Conservation (phyloP, 2,797 vertebrate species). For the Lepus townsendii region DNA sequence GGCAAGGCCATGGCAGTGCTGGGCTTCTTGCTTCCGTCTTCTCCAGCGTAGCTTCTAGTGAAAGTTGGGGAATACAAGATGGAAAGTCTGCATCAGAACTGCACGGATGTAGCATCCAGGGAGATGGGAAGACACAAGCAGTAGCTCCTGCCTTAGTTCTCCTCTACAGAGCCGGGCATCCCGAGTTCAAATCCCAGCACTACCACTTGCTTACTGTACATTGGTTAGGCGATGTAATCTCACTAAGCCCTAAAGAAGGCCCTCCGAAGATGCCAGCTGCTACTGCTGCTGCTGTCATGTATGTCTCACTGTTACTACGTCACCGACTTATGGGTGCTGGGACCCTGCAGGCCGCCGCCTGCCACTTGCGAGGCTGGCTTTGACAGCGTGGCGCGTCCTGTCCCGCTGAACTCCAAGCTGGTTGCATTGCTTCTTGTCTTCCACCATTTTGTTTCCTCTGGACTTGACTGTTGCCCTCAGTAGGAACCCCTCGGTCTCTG, state of each 20-base stretch:
- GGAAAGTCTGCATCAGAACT: no score
- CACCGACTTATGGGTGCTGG: not conserved
- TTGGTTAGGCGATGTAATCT: not conserved
- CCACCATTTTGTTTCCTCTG: not conserved
- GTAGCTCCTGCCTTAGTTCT: not conserved
- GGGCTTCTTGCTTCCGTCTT: not conserved
- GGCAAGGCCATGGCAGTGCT: rapidly evolving
- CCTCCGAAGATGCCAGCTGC: not conserved
- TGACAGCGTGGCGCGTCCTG: not conserved
- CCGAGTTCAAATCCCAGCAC: not conserved
- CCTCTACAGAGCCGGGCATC: no score
- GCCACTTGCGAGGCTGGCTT: not conserved
- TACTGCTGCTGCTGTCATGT: rapidly evolving
- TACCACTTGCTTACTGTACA: not conserved
- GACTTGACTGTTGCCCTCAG: rapidly evolving
- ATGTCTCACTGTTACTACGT: not conserved
- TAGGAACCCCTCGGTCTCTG: not conserved
- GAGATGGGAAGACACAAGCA: not conserved
- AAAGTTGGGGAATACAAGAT: no score
- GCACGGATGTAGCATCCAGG: not conserved
- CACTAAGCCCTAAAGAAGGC: not conserved
- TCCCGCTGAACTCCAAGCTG: rapidly evolving
- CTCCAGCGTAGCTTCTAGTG: not conserved
- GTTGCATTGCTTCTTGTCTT: not conserved
- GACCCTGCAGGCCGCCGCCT: not conserved